Evolutionary conservation across 2,888 invertebrate genomes (phyloP).

Genomic region (Trachelus tabidus): DNA sequence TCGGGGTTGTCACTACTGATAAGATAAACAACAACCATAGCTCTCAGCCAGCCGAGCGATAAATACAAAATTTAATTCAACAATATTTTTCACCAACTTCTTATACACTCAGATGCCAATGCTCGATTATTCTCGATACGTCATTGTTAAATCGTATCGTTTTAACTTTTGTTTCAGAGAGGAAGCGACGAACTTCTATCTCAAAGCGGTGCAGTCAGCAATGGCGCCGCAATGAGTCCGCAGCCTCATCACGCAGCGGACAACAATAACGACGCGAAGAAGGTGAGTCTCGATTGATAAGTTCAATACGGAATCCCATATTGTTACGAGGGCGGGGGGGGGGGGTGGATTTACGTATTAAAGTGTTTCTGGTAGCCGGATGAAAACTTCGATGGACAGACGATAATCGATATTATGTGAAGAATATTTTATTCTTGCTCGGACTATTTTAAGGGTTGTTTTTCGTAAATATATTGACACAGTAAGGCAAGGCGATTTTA

Average conservation of each 20-base stretch:
- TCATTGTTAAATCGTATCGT: constrained; percentile 27
- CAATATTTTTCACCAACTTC: neutral
- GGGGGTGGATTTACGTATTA: neutral
- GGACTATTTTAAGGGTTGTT: neutral
- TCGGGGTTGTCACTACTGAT: neutral
- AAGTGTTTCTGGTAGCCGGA: neutral
- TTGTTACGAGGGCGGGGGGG: neutral
- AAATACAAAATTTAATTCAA: neutral
- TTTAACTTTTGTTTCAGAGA: constrained; percentile 77
- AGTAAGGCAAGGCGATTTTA: neutral
- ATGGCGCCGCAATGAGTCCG: constrained; percentile 92
- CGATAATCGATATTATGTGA: neutral
- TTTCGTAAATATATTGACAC: neutral
- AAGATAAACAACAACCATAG: neutral
- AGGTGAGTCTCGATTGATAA: constrained; percentile 73
- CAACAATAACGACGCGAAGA: constrained; percentile 96
- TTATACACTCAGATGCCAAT: neutral
- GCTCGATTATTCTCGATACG: neutral
- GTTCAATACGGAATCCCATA: neutral
- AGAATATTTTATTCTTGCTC: neutral
- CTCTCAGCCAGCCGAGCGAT: neutral
- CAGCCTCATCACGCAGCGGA: constrained; percentile 79
- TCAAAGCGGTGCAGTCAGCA: constrained; percentile 89
- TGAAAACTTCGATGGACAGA: neutral
- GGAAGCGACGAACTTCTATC: constrained; percentile 98